Evolutionary conservation across 1,140 invertebrate species (phyloP).

Genomic region (Pseudomyrmex dendroicus): DNA sequence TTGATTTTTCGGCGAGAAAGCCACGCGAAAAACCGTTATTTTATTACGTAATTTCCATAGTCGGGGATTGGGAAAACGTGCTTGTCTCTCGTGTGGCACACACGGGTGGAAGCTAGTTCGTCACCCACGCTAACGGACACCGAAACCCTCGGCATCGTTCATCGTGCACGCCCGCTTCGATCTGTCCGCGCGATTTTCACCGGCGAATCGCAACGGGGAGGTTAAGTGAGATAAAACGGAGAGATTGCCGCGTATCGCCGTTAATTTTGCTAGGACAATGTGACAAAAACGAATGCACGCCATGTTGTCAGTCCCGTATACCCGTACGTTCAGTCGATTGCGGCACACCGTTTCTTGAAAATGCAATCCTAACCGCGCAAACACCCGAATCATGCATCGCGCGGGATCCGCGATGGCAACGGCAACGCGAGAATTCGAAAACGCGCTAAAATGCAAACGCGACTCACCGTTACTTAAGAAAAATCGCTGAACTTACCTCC

Average conservation of each 20-base stretch:
- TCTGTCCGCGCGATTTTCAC: background rate
- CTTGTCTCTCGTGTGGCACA: constrained; percentile 11
- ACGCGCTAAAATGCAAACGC: constrained; percentile 16
- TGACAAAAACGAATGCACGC: constrained; percentile 86
- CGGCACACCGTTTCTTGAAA: constrained; percentile 52
- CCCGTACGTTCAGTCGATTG: constrained; percentile 76
- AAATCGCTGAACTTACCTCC: constrained; percentile 88
- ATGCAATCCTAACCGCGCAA: constrained; percentile 13
- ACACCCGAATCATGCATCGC: background rate
- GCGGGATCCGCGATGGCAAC: background rate
- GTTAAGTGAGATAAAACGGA: constrained; percentile 18
- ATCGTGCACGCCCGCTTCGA: background rate
- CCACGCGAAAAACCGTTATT: constrained; percentile 17
- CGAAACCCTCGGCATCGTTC: background rate
- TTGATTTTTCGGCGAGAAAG: background rate
- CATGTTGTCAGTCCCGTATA: constrained; percentile 89
- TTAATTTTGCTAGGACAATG: constrained; percentile 66
- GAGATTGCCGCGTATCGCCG: background rate
- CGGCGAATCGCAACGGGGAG: constrained; percentile 3
- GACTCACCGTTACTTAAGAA: constrained; percentile 56
- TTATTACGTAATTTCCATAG: constrained; percentile 69
- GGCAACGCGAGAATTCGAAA: background rate
- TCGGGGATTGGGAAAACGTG: constrained; percentile 53
- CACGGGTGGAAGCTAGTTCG: no score
- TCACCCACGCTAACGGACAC: background rate